These are phyloP conservation scores for Elephantulus edwardii DNA, from an alignment of 2,113 vertebrate species.

Conservation along the genomic window DNA sequence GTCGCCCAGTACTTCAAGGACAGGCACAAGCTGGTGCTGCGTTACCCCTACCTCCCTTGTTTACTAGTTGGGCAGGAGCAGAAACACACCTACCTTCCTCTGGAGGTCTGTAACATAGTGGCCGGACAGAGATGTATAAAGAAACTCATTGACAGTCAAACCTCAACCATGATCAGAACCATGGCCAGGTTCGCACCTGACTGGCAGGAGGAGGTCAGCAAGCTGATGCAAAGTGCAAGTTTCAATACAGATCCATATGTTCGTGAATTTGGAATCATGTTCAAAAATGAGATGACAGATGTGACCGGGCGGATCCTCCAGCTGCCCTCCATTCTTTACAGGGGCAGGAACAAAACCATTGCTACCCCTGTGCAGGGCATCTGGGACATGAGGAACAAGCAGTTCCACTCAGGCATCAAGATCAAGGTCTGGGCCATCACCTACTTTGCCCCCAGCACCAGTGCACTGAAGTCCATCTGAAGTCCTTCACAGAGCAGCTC, in stretches of 20 bases:
- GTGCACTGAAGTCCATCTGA: slow-evolving; percentile 97
- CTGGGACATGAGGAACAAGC: slow-evolving; percentile 99
- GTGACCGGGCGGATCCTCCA: slow-evolving; percentile 97
- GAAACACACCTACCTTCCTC: slow-evolving; percentile 98
- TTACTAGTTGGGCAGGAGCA: slow-evolving; percentile 99
- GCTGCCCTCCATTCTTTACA: slow-evolving; percentile 97
- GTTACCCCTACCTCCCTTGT: slow-evolving; percentile 98
- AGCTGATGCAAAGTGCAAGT: slow-evolving; percentile 99
- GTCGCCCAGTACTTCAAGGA: slow-evolving; percentile 99
- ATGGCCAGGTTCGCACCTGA: slow-evolving; percentile 97
- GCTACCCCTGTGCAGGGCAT: slow-evolving; percentile 98
- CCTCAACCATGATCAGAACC: slow-evolving; percentile 99
- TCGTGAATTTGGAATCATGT: slow-evolving; percentile 97
- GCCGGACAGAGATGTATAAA: slow-evolving; percentile 99
- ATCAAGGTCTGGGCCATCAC: slow-evolving; percentile 99
- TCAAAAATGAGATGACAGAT: slow-evolving; percentile 98
- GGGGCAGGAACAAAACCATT: slow-evolving; percentile 98
- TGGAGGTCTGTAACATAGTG: slow-evolving; percentile 99
- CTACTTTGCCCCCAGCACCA: slow-evolving; percentile 98
- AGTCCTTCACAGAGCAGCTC: slow-evolving; percentile 98
- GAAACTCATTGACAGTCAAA: slow-evolving; percentile 99
- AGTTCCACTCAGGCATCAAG: slow-evolving; percentile 99
- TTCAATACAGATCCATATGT: slow-evolving; percentile 98
- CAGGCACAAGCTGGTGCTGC: slow-evolving; percentile 97
- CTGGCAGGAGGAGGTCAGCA: slow-evolving; percentile 98